phyloP scores from a whole-genome alignment of 2,113 vertebrate genomes.

The Antechinus stuartii region DNA sequence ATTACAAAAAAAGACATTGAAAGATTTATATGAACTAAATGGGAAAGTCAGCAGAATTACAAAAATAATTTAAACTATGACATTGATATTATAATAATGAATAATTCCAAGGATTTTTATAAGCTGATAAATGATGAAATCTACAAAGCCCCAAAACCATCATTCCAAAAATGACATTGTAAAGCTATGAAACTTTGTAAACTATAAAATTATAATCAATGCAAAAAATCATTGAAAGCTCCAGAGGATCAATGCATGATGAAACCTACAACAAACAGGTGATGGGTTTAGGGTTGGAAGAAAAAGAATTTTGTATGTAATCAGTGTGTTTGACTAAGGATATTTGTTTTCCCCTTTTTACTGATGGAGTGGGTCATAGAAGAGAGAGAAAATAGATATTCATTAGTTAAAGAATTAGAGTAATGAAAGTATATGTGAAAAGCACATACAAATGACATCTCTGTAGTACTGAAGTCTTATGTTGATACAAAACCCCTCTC shows the following conservation, averaged over 20 bases:
- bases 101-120: not conserved
- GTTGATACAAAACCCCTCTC: not conserved
- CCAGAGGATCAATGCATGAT: not conserved
- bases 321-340: not conserved
- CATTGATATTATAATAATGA: not conserved
- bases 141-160: not conserved
- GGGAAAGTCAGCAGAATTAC: not conserved
- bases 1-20: not conserved
- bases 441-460: not conserved
- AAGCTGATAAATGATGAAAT: not conserved
- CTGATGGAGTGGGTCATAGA: not conserved
- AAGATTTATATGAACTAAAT: not conserved
- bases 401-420: not conserved
- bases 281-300: not conserved
- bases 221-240: not conserved
- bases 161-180: not conserved
- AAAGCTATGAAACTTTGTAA: not conserved
- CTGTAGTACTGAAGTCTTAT: not conserved
- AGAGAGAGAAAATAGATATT: not conserved
- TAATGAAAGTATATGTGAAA: not conserved
- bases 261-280: not conserved
- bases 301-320: not conserved
- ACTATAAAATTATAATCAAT: not conserved
- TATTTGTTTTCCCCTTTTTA: not conserved
- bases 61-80: not conserved